A percentile compares a stretch with the other conserved stretches of the same genome.
Conservation (phyloP, 2,113 vertebrate species). For the Bufo bufo region DNA sequence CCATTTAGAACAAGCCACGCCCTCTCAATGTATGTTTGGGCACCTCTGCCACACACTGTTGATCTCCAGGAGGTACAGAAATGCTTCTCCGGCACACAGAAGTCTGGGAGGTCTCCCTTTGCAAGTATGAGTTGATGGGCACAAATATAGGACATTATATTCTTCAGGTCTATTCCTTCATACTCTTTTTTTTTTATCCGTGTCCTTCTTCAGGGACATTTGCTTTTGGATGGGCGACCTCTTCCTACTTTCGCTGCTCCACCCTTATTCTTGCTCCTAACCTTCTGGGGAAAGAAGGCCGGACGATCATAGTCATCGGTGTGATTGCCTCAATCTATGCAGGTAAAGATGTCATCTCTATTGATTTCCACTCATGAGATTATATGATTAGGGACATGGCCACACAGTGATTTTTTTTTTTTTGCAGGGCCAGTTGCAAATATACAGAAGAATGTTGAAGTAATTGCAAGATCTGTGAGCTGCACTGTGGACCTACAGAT, state of each 20-base stretch:
- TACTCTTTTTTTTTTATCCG: not conserved
- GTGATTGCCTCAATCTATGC: constrained; percentile 74
- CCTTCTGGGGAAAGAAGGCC: constrained; percentile 82
- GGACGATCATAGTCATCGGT: constrained; percentile 74
- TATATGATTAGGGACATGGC: not conserved
- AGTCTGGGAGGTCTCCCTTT: too few relatives aligned
- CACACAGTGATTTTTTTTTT: not conserved
- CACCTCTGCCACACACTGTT: too few relatives aligned
- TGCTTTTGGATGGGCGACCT: constrained; percentile 74
- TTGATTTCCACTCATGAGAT: not conserved
- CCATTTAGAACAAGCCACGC: too few relatives aligned
- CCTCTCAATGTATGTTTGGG: too few relatives aligned
- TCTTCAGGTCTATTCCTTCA: not conserved
- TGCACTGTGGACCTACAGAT: constrained; percentile 86
- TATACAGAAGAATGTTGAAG: constrained; percentile 76
- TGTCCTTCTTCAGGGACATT: constrained; percentile 70
- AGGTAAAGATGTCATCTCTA: constrained; percentile 67
- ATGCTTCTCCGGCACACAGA: too few relatives aligned
- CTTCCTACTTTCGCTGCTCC: constrained; percentile 79
- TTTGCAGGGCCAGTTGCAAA: constrained; percentile 80
- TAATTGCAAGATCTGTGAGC: constrained; percentile 76
- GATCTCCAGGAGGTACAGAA: too few relatives aligned
- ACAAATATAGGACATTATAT: too few relatives aligned
- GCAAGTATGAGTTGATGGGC: too few relatives aligned
- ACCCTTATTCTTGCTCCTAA: constrained; percentile 80